Base-by-base conservation (phyloP, 2,113 vertebrate species). In the Garra rufa region DNA sequence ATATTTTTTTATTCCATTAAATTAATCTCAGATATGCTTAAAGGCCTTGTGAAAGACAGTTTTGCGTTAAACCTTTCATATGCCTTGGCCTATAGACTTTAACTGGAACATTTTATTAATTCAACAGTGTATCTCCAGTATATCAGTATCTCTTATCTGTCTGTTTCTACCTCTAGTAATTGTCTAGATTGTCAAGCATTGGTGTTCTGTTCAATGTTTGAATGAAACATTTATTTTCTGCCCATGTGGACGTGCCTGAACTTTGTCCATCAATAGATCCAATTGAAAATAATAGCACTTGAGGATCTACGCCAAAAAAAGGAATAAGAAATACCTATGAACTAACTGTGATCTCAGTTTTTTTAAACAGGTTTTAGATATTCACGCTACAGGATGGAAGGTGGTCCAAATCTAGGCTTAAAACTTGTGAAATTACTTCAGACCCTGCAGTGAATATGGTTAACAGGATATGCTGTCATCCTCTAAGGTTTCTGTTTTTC, bases 381-480 rank as follows among this genome's bases (percentile, higher is more conserved):
- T 41, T 69, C 65, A 11, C 65, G 5, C 34, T 65, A 17, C 61
- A 34, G 28, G 28, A 34, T 65, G 14, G 9, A 41, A 21, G 9
- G 9, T 38, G 30, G 30, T 17, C 30, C 65, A 69, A 69, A 69
- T 69, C 9, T 69, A 69, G 17, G 30, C 17, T 69, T 41, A 69
- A 67, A 67, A 38, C 65, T 69, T 38, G 65, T 69, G 65, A 69
- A 69, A 38, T 38, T 21, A 69, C 17, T 38, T 67, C 30, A 67
- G 17, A 38, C 65, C 17, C 30, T 34, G 1, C 19, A 5, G 19
- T 38, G 30, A 69, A 21, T 38, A 65, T 65, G 28, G 61, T 14
- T 65, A 30, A 65, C 61, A 67, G 63, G 28, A 19, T 19, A 38
- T 69, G 9, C 19, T 69, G 3, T 21, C 15, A 69, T 3, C 19